Conservation (phyloP, 2,797 vertebrate species). For the Sebastes kiyomatsui region DNA sequence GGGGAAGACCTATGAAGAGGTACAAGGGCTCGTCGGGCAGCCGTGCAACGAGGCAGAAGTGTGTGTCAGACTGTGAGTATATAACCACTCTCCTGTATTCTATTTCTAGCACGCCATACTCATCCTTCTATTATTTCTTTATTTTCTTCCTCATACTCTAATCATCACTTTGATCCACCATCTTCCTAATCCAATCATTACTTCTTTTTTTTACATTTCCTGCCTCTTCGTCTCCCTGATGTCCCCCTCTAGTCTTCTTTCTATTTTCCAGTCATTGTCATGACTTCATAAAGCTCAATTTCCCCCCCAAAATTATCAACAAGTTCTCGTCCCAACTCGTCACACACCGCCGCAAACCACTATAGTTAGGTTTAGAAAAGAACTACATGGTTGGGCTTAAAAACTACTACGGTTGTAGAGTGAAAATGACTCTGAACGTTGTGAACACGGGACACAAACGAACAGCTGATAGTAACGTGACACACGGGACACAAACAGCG, state of each 20-base stretch:
- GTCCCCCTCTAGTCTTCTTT: neutral
- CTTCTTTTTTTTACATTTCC: neutral
- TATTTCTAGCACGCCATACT: neutral
- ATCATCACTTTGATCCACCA: neutral
- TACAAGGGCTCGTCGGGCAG: slow-evolving; percentile 92
- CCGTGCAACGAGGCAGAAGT: slow-evolving; percentile 95
- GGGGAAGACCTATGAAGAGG: slow-evolving; percentile 97
- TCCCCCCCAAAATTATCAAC: neutral
- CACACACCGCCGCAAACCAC: too few relatives aligned
- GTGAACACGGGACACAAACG: too few relatives aligned
- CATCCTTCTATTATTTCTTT: neutral
- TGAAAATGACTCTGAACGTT: too few relatives aligned
- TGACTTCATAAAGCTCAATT: neutral
- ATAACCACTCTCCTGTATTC: slow-evolving; percentile 6
- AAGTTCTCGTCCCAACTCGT: too few relatives aligned
- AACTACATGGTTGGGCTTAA: too few relatives aligned
- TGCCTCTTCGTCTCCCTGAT: neutral
- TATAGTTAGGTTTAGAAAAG: too few relatives aligned
- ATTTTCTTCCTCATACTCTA: neutral
- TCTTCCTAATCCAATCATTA: neutral
- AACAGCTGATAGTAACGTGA: too few relatives aligned
- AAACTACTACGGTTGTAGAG: too few relatives aligned
- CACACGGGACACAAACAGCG: too few relatives aligned
- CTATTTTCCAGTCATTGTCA: neutral
- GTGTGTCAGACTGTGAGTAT: slow-evolving; percentile 99